Evolutionary conservation across 2,113 vertebrate genomes (phyloP).

Genomic region (Sarotherodon lohbergeri): DNA sequence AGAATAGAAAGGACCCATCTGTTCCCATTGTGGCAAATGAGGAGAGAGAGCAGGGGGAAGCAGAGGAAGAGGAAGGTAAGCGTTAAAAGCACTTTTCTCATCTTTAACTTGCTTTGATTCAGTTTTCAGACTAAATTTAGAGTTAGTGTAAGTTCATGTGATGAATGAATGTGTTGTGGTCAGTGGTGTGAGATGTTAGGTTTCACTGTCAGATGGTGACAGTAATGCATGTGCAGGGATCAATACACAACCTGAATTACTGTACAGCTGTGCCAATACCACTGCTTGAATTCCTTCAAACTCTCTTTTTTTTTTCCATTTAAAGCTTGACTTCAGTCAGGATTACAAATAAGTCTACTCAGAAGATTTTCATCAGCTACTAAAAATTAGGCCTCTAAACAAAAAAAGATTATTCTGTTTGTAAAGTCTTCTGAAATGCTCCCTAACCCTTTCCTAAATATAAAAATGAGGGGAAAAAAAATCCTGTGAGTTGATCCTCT

Average conservation of each 20-base stretch:
- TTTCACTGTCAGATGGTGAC: neutral
- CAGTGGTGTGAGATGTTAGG: neutral
- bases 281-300: neutral
- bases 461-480: accelerated
- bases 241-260: neutral
- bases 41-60: neutral
- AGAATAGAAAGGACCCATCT: constrained; percentile 58
- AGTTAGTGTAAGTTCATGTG: neutral
- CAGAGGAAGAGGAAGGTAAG: constrained; percentile 12
- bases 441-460: neutral
- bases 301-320: neutral
- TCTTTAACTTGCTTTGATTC: neutral
- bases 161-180: neutral
- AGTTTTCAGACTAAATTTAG: neutral
- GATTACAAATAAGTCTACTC: neutral
- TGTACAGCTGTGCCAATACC: neutral
- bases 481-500: neutral
- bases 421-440: neutral
- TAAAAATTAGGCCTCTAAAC: neutral
- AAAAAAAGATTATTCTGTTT: neutral
- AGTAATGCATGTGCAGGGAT: neutral
- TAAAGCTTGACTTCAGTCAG: neutral
- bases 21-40: constrained; percentile 15
- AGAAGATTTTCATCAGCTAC: neutral
- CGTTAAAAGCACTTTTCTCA: neutral